Conservation (phyloP, 2,113 vertebrate genomes). For the Mus spicilegus region DNA sequence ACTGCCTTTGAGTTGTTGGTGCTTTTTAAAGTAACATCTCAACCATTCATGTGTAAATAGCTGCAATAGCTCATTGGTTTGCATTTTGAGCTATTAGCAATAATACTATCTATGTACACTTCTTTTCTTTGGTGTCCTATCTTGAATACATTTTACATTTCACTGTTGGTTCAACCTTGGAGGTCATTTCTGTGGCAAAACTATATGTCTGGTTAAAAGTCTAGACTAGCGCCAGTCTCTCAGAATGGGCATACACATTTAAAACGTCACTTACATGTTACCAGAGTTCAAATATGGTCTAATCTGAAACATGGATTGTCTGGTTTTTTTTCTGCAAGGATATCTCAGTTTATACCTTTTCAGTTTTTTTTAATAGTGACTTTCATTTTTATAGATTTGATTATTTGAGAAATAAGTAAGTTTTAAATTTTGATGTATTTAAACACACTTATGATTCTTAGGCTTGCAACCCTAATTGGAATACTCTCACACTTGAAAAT, state of each 20-base stretch:
- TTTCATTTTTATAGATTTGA: neutral
- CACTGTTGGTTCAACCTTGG: neutral
- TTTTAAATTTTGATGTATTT: conserved; percentile 23
- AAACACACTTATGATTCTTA: neutral
- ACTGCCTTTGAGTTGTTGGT: neutral
- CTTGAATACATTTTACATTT: neutral
- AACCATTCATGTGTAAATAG: neutral
- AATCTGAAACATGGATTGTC: neutral
- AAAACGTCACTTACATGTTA: neutral
- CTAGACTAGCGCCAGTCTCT: neutral
- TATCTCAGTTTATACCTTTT: neutral
- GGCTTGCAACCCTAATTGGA: neutral
- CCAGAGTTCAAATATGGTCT: neutral
- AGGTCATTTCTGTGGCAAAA: neutral
- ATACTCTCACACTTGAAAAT: conserved; percentile 21
- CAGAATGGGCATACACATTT: neutral
- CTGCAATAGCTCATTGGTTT: neutral
- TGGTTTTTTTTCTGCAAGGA: neutral
- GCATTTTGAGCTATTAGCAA: neutral
- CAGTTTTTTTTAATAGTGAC: neutral
- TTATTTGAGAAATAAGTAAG: neutral
- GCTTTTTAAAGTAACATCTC: neutral
- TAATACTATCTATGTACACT: neutral
- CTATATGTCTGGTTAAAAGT: neutral
- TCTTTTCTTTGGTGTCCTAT: neutral